Conservation (phyloP, 2,888 invertebrate species). For the Anticlea derivata region DNA sequence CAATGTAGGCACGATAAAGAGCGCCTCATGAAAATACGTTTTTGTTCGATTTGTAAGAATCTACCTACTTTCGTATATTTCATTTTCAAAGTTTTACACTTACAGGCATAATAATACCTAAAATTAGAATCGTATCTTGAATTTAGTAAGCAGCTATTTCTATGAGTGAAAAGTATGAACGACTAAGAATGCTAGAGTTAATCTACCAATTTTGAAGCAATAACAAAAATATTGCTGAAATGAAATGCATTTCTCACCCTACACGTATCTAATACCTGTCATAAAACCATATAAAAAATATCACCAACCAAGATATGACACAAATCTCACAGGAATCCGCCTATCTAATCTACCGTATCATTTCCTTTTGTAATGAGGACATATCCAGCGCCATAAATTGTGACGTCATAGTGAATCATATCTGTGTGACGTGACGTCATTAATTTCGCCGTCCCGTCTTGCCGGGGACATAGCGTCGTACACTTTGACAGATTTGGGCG, state of each 20-base stretch:
- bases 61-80: too few species aligned
- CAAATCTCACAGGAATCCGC: conserved; percentile 23
- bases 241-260: too few species aligned
- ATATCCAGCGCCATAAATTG: conserved; percentile 50
- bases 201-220: too few species aligned
- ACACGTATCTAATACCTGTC: too few species aligned
- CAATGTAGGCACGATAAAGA: conserved; percentile 60
- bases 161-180: too few species aligned
- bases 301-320: conserved; percentile 22
- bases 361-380: conserved; percentile 49
- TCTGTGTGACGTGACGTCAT: conserved; percentile 61
- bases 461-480: conserved; percentile 22
- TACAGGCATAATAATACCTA: too few species aligned
- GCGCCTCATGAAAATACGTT: conserved; percentile 48
- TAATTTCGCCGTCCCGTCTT: conserved; percentile 55
- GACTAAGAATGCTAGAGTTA: too few species aligned
- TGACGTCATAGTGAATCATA: conserved; percentile 57
- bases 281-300: conserved; percentile 9
- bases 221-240: too few species aligned
- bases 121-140: too few species aligned
- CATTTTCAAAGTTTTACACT: too few species aligned
- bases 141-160: too few species aligned
- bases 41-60: conserved; percentile 39
- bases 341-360: conserved; percentile 41
- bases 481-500: conserved; percentile 54